Base-by-base conservation (phyloP, 2,888 invertebrate genomes). In the Sturmia bella region DNA sequence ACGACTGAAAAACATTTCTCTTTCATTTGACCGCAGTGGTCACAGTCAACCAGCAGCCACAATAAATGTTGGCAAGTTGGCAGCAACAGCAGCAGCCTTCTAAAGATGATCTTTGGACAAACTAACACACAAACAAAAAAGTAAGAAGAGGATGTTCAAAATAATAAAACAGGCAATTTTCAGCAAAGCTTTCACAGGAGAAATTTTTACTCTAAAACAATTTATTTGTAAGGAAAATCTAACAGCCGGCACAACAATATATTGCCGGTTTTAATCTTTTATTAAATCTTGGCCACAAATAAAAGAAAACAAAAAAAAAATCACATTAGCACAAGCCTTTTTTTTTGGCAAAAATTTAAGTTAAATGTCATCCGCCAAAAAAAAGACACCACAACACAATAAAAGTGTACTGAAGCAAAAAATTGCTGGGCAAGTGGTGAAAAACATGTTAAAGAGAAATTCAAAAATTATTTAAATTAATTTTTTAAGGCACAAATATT, bases 21-120 rank as follows among this genome's bases (percentile, higher is more conserved):
- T 85, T 85, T 85, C 85, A 80, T 85, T 85, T 84, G 85, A 84
- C 85, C 83, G 83, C 83, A 80, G 79, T 84, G 84, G 83, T 80
- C 85, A 84, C 56, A 45, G 63, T 64, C 59, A 63, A 75, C 48
- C 75, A 75, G 63, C 64, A 75, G 69, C 61, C 21, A 41, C 24
- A 57, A 19, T 37, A 75, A 66, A 39, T 50, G 39, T 19, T 39
- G 17, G 13, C 63, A 69, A 69, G 56, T 56, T 32, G 52, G 11
- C 41, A 41, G 50, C 66, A 41, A 69, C 74, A 61, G 45, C 61
- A 72, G 64, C 37, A 59, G 78, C 45, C 75, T 72, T 69, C 48
- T 66, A 54, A 69, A 73, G 77, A 81, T 81, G 73, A 81, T 81
- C 81, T 81, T 69, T 57, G 11, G 17, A 17, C 3, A 17, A 61